A percentile compares a stretch with the other conserved stretches of the same genome.
Evolutionary conservation across 2,113 vertebrate species (phyloP).

Genomic region (Toxotes jaculatrix): DNA sequence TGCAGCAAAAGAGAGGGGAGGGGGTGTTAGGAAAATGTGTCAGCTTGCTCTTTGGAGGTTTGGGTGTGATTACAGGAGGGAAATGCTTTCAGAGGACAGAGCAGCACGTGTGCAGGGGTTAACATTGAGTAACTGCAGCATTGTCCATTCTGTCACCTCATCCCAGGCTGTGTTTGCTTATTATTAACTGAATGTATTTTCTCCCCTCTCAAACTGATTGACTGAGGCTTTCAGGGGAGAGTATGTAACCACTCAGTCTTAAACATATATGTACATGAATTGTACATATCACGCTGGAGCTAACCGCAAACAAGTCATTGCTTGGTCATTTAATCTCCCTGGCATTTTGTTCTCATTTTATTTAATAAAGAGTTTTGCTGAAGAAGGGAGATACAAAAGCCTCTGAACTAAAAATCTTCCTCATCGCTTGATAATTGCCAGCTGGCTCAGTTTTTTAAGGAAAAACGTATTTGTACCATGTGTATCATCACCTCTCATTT

Average conservation of each 20-base stretch:
- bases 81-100: conserved; percentile 52
- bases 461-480: no score
- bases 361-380: neutral
- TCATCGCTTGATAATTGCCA: neutral
- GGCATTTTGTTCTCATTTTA: neutral
- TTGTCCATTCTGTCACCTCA: conserved; percentile 30
- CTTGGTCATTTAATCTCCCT: neutral
- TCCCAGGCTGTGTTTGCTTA: neutral
- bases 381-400: neutral
- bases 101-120: conserved; percentile 19
- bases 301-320: neutral
- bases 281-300: neutral
- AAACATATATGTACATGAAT: neutral
- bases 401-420: neutral
- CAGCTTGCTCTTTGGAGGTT: conserved; percentile 67
- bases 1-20: neutral
- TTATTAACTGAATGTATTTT: conserved; percentile 3
- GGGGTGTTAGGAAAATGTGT: conserved; percentile 55
- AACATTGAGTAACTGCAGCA: conserved; percentile 41
- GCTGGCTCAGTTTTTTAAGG: neutral
- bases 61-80: conserved; percentile 55
- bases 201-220: neutral
- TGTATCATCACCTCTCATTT: neutral
- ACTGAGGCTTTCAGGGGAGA: neutral
- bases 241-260: neutral